Evolutionary conservation across 2,797 vertebrate species (phyloP).

Genomic region (Luscinia luscinia): DNA sequence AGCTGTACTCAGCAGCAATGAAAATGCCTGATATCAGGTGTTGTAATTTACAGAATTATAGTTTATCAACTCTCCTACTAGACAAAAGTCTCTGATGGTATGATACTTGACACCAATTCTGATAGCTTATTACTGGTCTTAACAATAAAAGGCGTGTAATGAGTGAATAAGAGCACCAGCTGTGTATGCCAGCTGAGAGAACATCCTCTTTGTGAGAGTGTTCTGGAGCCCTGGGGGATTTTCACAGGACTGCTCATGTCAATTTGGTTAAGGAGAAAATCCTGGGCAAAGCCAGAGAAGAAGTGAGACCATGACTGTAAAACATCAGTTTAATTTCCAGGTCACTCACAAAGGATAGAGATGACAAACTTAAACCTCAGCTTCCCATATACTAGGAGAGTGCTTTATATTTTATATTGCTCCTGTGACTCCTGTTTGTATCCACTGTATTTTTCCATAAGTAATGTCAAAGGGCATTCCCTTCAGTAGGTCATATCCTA

Average conservation of each 20-base stretch:
- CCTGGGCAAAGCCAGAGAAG: neutral
- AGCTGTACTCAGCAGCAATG: neutral
- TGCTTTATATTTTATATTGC: neutral
- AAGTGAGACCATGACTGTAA: neutral
- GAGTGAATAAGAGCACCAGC: neutral
- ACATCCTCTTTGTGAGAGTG: neutral
- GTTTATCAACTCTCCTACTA: neutral
- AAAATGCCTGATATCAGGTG: neutral
- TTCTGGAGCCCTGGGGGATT: neutral
- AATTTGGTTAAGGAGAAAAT: neutral
- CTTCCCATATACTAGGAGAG: neutral
- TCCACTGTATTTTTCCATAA: neutral
- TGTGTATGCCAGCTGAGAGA: neutral
- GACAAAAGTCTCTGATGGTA: neutral
- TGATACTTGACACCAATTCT: neutral
- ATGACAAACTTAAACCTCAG: neutral
- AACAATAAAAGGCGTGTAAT: neutral
- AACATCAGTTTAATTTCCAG: neutral
- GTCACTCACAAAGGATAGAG: neutral
- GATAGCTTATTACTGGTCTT: neutral
- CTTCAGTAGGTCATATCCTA: neutral
- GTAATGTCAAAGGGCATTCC: neutral
- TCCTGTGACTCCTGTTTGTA: neutral
- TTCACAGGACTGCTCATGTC: neutral
- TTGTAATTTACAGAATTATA: neutral